Percentiles rank a stretch among this genome's conserved stretches.
phyloP scores from a whole-genome alignment of 1,140 invertebrate species.

The Tetragonula clypearis region DNA sequence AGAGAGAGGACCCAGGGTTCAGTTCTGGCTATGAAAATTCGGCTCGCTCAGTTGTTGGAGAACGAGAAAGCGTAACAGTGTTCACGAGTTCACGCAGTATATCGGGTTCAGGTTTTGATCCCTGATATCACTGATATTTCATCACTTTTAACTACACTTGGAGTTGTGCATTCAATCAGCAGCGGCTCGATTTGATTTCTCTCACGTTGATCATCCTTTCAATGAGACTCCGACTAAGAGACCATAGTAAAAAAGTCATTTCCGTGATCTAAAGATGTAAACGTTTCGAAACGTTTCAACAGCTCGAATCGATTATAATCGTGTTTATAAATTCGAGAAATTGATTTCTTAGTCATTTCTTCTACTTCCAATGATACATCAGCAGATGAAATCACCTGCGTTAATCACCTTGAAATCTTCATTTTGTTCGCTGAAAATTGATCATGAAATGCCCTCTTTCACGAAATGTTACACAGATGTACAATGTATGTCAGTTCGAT shows the following conservation, averaged over 20 bases:
- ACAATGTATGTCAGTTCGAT: background rate
- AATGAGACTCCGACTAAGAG: no score
- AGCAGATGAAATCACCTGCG: no score
- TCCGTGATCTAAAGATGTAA: no score
- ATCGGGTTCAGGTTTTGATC: constrained; percentile 18
- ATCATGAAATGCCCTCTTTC: background rate
- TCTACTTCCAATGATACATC: background rate
- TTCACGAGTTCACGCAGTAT: constrained; percentile 14
- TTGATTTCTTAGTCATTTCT: background rate
- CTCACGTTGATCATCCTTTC: no score
- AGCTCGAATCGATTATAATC: no score
- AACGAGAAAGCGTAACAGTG: constrained; percentile 36
- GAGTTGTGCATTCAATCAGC: no score
- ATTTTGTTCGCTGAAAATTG: background rate
- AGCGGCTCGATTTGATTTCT: no score
- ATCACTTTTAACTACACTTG: background rate
- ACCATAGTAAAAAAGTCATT: no score
- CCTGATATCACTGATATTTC: background rate
- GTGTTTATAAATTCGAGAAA: no score
- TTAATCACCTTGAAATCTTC: background rate
- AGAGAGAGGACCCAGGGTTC: background rate
- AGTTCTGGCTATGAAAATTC: constrained; percentile 37
- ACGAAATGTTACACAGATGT: no score
- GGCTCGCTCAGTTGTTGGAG: constrained; percentile 26
- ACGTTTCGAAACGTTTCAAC: no score